A percentile compares a stretch with the other conserved stretches of the same genome.
Evolutionary conservation across 2,113 vertebrate genomes (phyloP).

Genomic region (Actinemys pallida): DNA sequence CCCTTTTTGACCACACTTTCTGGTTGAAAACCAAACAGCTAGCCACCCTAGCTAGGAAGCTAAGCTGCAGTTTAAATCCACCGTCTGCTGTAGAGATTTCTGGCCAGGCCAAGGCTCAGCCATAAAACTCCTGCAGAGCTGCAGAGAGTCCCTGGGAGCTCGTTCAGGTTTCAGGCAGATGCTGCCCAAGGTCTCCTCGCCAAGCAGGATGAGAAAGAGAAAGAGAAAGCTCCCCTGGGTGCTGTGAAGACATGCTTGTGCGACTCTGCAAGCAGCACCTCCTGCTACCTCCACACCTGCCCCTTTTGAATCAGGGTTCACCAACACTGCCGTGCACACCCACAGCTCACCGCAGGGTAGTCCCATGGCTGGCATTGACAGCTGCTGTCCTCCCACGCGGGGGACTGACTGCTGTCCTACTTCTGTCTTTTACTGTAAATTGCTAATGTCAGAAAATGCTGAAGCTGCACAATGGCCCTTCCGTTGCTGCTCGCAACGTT

Average conservation of each 20-base stretch:
- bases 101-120: neutral
- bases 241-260: neutral
- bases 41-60: neutral
- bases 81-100: neutral
- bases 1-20: too few species aligned
- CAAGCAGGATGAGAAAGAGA: neutral
- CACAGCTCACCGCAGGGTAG: neutral
- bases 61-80: neutral
- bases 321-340: neutral
- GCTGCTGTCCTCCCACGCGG: neutral
- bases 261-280: neutral
- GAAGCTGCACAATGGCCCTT: fast-evolving
- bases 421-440: neutral
- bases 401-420: neutral
- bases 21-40: too few species aligned
- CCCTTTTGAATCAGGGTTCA: neutral
- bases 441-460: neutral
- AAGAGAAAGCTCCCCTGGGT: neutral
- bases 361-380: neutral
- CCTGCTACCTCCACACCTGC: neutral
- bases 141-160: neutral
- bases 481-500: neutral
- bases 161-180: neutral
- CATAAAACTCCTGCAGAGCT: neutral
- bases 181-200: neutral